Percentiles rank a stretch among this genome's conserved stretches.
Conservation (phyloP, 1,140 invertebrate species). For the Atta colombica region DNA sequence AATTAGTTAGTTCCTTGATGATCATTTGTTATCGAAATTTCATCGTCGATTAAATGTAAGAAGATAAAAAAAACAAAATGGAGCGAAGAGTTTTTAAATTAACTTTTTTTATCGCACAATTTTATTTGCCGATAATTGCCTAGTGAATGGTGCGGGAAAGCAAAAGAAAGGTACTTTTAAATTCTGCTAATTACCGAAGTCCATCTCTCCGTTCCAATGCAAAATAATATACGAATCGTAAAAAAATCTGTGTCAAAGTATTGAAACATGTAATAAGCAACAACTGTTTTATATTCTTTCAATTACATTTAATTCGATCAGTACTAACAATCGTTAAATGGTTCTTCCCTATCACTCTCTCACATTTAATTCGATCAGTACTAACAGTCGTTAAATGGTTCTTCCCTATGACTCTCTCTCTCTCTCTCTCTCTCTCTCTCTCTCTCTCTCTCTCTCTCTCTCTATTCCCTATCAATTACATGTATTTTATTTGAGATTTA, state of each 20-base stretch:
- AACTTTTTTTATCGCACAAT: slow-evolving; percentile 23
- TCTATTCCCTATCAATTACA: neutral
- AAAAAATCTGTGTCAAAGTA: slow-evolving; percentile 26
- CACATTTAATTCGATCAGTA: too few relatives aligned
- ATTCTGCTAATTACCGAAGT: slow-evolving; percentile 44
- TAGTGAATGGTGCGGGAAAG: slow-evolving; percentile 33
- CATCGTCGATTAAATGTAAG: slow-evolving; percentile 1
- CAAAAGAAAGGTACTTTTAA: slow-evolving; percentile 40
- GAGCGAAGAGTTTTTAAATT: slow-evolving; percentile 55
- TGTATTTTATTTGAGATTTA: slow-evolving; percentile 26
- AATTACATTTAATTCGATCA: slow-evolving; percentile 25
- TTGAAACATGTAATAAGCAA: slow-evolving; percentile 1
- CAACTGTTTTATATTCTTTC: neutral
- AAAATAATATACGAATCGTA: slow-evolving; percentile 32
- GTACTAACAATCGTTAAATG: neutral
- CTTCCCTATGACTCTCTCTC: too few relatives aligned
- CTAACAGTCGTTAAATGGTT: too few relatives aligned
- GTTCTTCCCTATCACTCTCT: neutral
- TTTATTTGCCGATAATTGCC: slow-evolving; percentile 58
- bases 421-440: too few relatives aligned
- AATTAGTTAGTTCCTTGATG: slow-evolving; percentile 31
- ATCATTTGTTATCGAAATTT: slow-evolving; percentile 44
- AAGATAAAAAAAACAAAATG: slow-evolving; percentile 10
- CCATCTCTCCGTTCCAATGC: neutral
- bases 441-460: too few relatives aligned